Conservation (phyloP, 2,113 vertebrate genomes). For the Platysteira castanea region DNA sequence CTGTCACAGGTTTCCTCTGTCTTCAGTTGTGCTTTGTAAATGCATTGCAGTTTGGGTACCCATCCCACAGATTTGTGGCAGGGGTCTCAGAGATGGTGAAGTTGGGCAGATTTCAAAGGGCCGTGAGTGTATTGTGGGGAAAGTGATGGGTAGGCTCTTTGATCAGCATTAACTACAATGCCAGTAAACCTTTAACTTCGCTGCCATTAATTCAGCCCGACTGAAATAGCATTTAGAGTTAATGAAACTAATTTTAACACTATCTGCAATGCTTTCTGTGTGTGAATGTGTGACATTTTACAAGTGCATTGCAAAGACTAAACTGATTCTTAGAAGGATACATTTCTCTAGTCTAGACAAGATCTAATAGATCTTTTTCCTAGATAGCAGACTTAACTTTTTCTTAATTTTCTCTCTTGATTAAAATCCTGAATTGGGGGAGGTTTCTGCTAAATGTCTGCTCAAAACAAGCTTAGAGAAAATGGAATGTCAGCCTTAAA, state of each 20-base stretch:
- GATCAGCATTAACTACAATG: not conserved
- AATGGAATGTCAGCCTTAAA: conserved; percentile 52
- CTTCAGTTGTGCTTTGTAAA: not conserved
- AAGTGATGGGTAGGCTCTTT: not conserved
- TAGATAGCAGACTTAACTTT: conserved; percentile 46
- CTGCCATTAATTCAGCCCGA: not conserved
- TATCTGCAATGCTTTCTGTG: conserved; percentile 35
- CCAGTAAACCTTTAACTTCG: conserved; percentile 5
- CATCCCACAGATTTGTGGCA: not conserved
- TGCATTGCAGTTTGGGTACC: not conserved
- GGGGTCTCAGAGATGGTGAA: not conserved
- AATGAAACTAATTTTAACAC: conserved; percentile 50
- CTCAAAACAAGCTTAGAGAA: conserved; percentile 26
- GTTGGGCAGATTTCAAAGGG: not conserved
- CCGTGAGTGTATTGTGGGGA: not conserved
- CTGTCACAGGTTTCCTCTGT: not conserved
- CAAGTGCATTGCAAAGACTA: conserved; percentile 26
- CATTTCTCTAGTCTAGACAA: conserved; percentile 44
- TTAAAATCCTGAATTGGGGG: conserved; percentile 42
- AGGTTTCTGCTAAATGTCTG: conserved; percentile 30
- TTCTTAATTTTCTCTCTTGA: conserved; percentile 63
- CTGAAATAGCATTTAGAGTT: conserved; percentile 43
- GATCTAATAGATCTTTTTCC: conserved; percentile 49
- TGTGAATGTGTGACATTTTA: conserved; percentile 49
- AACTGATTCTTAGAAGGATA: conserved; percentile 64